Evolutionary conservation across 1,140 invertebrate genomes (phyloP).

Genomic region (Formica exsecta): DNA sequence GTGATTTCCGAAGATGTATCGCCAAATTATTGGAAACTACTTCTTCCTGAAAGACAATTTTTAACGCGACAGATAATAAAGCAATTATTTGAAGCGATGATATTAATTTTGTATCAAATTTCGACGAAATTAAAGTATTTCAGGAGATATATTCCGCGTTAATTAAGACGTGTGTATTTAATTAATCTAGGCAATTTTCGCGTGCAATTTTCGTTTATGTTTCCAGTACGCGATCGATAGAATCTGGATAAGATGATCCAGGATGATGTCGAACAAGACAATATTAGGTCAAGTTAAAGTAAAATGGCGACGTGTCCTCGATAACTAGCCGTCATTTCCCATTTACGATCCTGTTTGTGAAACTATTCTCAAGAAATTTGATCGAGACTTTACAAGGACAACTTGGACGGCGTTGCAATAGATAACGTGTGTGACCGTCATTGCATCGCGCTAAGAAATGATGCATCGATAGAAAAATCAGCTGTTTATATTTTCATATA

Average conservation of each 20-base stretch:
- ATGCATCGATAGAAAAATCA: constrained; percentile 48
- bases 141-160: too few relatives aligned
- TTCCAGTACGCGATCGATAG: not conserved
- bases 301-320: constrained; percentile 22
- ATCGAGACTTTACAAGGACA: not conserved
- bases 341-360: constrained; percentile 54
- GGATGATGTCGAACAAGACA: constrained; percentile 31
- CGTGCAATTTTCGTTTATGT: not conserved
- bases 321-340: constrained; percentile 25
- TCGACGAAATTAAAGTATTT: too few relatives aligned
- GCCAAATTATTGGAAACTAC: too few relatives aligned
- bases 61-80: not conserved
- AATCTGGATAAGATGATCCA: not conserved
- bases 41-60: not conserved
- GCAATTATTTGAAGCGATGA: not conserved
- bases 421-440: constrained; percentile 30
- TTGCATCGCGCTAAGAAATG: constrained; percentile 29
- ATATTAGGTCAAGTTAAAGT: constrained; percentile 34
- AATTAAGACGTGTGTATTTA: too few relatives aligned
- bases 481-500: not conserved
- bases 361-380: constrained; percentile 42
- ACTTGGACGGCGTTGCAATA: constrained; percentile 6
- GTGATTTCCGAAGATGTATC: not conserved
- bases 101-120: too few relatives aligned
- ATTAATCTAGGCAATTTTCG: not conserved